Conservation (phyloP, 2,888 invertebrate genomes). For the Entomobrya multifasciata region DNA sequence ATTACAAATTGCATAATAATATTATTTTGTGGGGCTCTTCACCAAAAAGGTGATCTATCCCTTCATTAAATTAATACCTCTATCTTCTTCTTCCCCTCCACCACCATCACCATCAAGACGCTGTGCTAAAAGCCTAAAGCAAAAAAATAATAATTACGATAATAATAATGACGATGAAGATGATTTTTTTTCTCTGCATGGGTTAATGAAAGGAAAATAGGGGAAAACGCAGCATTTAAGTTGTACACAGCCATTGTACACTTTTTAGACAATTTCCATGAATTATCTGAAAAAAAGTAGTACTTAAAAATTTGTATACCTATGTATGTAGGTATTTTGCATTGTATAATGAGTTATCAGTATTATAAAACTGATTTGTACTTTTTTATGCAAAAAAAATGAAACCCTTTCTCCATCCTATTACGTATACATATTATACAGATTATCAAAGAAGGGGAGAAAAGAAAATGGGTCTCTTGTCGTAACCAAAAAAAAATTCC, state of each 20-base stretch:
- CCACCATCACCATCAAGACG: background rate
- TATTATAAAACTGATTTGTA: no score
- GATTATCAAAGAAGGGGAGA: constrained; percentile 38
- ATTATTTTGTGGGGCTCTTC: constrained; percentile 24
- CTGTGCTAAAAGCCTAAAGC: background rate
- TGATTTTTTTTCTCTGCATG: constrained; percentile 9
- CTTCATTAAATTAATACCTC: constrained; percentile 37
- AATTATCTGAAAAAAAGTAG: constrained; percentile 42
- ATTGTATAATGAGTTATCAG: no score
- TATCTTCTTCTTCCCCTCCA: background rate
- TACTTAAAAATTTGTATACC: no score
- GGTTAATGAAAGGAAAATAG: constrained; percentile 10
- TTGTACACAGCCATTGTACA: no score
- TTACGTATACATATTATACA: no score
- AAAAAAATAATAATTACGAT: constrained; percentile 11
- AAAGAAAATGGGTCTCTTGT: constrained; percentile 62
- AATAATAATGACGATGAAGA: constrained; percentile 27
- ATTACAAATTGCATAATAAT: constrained; percentile 51
- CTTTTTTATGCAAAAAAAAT: background rate
- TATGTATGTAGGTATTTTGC: no score
- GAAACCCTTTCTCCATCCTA: constrained; percentile 10
- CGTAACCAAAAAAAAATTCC: constrained; percentile 74
- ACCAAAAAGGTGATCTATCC: constrained; percentile 39
- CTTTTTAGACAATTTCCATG: constrained; percentile 68
- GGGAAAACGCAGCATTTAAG: constrained; percentile 17